phyloP scores from a whole-genome alignment of 64 coral and sea anemone species.

The Pocillopora damicornis region DNA sequence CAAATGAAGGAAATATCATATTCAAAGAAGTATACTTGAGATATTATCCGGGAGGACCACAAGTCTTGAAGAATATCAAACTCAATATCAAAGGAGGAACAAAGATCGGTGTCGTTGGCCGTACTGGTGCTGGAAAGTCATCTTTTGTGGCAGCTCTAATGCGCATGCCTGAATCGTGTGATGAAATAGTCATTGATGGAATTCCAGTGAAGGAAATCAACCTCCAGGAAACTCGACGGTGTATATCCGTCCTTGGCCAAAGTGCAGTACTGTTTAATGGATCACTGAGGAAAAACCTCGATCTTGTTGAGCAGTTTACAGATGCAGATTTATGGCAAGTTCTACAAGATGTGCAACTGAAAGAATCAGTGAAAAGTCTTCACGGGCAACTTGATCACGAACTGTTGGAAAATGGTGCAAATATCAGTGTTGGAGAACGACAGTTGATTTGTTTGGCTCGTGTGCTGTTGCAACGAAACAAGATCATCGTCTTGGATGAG shows the following conservation, averaged over 20 bases:
- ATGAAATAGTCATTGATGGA: background rate
- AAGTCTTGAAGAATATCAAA: background rate
- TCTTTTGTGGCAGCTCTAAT: no score
- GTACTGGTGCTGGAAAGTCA: no score
- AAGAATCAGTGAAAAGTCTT: no score
- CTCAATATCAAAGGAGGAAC: background rate
- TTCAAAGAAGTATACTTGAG: background rate
- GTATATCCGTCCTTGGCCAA: no score
- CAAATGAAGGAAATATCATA: constrained; percentile 3
- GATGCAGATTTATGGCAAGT: no score
- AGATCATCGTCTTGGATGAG: constrained; percentile 39
- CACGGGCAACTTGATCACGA: background rate
- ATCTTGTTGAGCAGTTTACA: no score
- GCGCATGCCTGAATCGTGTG: no score
- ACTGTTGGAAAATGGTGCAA: background rate
- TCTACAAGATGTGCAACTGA: no score
- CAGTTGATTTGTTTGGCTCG: constrained; percentile 32
- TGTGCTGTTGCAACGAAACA: background rate
- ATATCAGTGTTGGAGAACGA: constrained; percentile 45
- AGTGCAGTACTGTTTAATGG: no score
- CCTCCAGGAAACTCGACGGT: background rate
- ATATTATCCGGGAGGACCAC: background rate
- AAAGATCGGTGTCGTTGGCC: no score
- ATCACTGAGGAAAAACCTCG: no score
- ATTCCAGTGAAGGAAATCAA: background rate